Base-by-base conservation (phyloP, 2,113 vertebrate species). In the Pseudonaja textilis region DNA sequence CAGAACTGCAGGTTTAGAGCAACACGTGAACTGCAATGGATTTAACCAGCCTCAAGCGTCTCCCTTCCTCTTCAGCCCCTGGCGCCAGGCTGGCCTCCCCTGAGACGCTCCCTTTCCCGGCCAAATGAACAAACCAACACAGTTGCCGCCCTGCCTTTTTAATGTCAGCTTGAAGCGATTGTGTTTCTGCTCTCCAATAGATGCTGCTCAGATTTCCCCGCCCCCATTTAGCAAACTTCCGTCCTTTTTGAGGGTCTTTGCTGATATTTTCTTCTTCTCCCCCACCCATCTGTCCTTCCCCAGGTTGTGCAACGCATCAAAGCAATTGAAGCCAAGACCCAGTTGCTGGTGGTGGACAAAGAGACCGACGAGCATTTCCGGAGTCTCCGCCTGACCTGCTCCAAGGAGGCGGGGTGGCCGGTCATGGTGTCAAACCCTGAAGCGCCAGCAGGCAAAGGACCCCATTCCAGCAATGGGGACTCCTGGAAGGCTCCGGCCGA, bases 221-320 rank as follows among this genome's bases (percentile, higher is more conserved):
- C 16, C 54, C 47, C 45, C n/a, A n/a, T 22, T 25, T 23, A 22
- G 54, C 81, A 10, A 47, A 1, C 1, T 50, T n/a, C 22, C 0
- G 0, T 26, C 2, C 10, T 34, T 54, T 34, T 39, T 5, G 5
- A 14, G 89, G 57, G 45, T 23, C n/a, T 64, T 1, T 47, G 12
- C 52, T 85, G 11, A 5, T 1, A 59, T 85, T 81, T 88, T 23
- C 64, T 56, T 29, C 11, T 74, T 0, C 61, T 14, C 10, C 34
- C 8, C 54, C 25, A 50, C 2, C 22, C 5, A 11, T 22, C 50
- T 4, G 5, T 50, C 89, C 55, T 1, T 85, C 0, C 1, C 22
- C 97, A 99, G 99, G 99, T 99, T 0, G 99, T 99, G 42, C 98
- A 98, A 95, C 98, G 98, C 34, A 99, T 99, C 97, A 98, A 98